A percentile compares a stretch with the other conserved stretches of the same genome.
phyloP scores from a whole-genome alignment of 2,797 vertebrate genomes.

The Oreonectes daqikongensis region DNA sequence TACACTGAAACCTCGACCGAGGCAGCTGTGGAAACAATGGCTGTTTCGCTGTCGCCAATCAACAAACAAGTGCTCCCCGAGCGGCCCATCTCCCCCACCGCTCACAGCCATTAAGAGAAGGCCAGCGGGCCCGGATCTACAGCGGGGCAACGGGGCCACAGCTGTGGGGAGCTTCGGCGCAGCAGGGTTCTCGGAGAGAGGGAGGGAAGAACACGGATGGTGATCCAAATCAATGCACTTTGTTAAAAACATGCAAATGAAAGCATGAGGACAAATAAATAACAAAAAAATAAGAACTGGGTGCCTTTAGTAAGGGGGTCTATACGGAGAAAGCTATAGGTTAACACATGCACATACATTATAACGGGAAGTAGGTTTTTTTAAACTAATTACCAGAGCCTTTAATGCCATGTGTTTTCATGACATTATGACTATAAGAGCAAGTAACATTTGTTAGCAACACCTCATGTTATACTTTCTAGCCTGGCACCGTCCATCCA shows the following conservation, averaged over 20 bases:
- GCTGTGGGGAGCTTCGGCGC: constrained; percentile 44
- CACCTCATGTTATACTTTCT: no score
- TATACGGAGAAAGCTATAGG: not conserved
- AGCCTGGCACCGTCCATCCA: no score
- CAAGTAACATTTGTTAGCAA: no score
- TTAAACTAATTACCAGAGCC: not conserved
- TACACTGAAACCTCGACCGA: constrained; percentile 54
- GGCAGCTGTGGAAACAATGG: constrained; percentile 65
- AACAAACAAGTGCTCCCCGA: constrained; percentile 57
- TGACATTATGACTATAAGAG: not conserved
- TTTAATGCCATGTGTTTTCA: not conserved
- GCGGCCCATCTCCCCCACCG: constrained; percentile 48
- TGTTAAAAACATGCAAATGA: constrained; percentile 12
- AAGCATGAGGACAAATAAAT: not conserved
- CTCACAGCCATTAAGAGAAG: constrained; percentile 43
- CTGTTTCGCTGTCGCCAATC: constrained; percentile 50
- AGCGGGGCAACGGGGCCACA: constrained; percentile 46
- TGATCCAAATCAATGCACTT: constrained; percentile 46
- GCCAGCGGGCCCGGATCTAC: constrained; percentile 38
- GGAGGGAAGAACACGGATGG: constrained; percentile 19
- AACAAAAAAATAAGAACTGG: not conserved
- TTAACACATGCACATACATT: not conserved
- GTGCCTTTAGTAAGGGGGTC: no score
- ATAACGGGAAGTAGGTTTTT: not conserved
- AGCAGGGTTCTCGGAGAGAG: constrained; percentile 30